Evolutionary conservation across 2,888 invertebrate genomes (phyloP).

Genomic region (Prenolepis imparis): DNA sequence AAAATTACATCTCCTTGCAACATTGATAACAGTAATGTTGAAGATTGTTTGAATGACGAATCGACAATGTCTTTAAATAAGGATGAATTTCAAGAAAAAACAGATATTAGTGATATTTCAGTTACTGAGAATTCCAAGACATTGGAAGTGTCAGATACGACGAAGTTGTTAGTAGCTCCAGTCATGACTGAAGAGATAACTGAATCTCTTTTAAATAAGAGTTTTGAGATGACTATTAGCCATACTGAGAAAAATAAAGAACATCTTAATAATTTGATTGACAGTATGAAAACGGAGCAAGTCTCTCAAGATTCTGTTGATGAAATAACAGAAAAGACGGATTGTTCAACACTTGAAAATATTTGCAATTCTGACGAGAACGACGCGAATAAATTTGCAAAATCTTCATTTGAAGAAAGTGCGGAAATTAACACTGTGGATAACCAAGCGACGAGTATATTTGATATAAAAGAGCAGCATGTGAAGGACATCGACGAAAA

Average conservation of each 20-base stretch:
- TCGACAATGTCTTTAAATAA: slow-evolving; percentile 21
- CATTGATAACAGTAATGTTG: neutral
- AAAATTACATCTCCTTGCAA: slow-evolving; percentile 31
- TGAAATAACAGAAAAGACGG: slow-evolving; percentile 38
- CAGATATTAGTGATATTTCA: slow-evolving; percentile 5
- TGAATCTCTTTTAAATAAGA: slow-evolving; percentile 16
- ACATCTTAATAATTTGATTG: slow-evolving; percentile 57
- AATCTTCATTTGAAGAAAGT: slow-evolving; percentile 33
- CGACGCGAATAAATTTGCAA: slow-evolving; percentile 34
- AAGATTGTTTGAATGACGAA: slow-evolving; percentile 46
- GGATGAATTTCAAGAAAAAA: slow-evolving; percentile 24
- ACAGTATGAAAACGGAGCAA: neutral
- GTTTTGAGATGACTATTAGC: neutral
- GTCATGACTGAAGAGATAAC: slow-evolving; percentile 32
- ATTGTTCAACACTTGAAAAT: slow-evolving; percentile 3
- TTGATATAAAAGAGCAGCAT: slow-evolving; percentile 48
- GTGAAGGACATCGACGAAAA: slow-evolving; percentile 55
- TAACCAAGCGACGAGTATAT: slow-evolving; percentile 45
- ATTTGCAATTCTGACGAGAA: neutral
- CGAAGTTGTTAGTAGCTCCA: neutral
- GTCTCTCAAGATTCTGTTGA: slow-evolving; percentile 20
- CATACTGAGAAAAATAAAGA: slow-evolving; percentile 52
- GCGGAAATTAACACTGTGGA: slow-evolving; percentile 42
- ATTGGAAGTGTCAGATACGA: slow-evolving; percentile 12
- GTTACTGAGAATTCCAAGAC: slow-evolving; percentile 19